These are phyloP conservation scores for Momotus momota DNA, from an alignment of 2,797 vertebrate genomes.

Conservation along the genomic window DNA sequence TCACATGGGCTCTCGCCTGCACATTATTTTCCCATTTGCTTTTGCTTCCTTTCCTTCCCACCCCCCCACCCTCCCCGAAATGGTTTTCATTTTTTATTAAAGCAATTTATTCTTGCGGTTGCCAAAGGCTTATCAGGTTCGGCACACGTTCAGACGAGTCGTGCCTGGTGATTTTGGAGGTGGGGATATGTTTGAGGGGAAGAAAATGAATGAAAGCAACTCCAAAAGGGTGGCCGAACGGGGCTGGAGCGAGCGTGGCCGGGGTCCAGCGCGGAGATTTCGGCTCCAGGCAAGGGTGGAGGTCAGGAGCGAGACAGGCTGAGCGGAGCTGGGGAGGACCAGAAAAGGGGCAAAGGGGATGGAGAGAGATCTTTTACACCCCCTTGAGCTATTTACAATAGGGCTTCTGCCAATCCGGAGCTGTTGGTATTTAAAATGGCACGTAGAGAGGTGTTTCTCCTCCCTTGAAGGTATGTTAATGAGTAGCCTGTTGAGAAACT, in stretches of 20 bases:
- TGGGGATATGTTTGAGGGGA: background rate
- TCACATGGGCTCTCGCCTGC: constrained; percentile 9
- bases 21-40: constrained; percentile 45
- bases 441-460: background rate
- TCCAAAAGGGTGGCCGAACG: background rate
- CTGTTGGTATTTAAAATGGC: constrained; percentile 31
- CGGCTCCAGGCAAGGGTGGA: background rate
- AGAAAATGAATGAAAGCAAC: constrained; percentile 50
- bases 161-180: constrained; percentile 16
- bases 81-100: constrained; percentile 53
- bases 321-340: background rate
- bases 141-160: constrained; percentile 35
- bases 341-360: background rate
- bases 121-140: constrained; percentile 63
- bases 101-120: constrained; percentile 47
- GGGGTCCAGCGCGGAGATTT: background rate
- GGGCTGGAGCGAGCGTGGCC: background rate
- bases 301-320: constrained; percentile 7
- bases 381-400: background rate
- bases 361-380: background rate
- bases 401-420: background rate
- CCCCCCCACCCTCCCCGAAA: background rate
- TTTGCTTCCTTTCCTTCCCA: background rate
- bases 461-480: background rate
- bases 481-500: constrained; percentile 26